Conservation (phyloP, 2,113 vertebrate species). For the Lophius piscatorius region DNA sequence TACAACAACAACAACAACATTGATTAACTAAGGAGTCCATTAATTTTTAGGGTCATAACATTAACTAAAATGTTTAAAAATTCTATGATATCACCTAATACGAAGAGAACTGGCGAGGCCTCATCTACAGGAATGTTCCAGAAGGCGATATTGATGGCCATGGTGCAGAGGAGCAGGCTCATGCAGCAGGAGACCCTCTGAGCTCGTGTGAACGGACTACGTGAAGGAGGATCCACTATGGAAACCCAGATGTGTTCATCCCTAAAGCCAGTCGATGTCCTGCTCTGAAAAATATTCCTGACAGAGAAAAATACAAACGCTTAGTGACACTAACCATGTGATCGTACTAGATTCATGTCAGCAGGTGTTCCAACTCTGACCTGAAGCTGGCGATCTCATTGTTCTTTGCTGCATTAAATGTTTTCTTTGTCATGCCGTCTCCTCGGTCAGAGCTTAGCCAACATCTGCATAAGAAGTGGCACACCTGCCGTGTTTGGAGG, state of each 20-base stretch:
- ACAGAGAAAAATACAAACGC: not conserved
- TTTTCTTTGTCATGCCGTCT: constrained; percentile 75
- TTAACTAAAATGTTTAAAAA: not conserved
- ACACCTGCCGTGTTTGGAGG: constrained; percentile 72
- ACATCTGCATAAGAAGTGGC: constrained; percentile 79
- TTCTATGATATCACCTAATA: constrained; percentile 66
- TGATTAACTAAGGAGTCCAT: not conserved
- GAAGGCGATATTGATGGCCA: constrained; percentile 87
- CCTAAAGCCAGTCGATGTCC: constrained; percentile 81
- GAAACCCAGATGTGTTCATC: constrained; percentile 87
- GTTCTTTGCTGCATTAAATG: constrained; percentile 77
- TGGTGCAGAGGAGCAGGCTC: constrained; percentile 84
- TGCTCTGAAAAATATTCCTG: constrained; percentile 83
- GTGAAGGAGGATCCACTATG: constrained; percentile 79
- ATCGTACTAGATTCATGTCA: not conserved
- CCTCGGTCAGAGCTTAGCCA: constrained; percentile 76
- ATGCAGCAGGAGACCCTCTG: constrained; percentile 85
- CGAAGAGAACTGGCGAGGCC: constrained; percentile 71
- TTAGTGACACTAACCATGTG: not conserved
- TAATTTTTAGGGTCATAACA: not conserved
- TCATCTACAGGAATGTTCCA: constrained; percentile 77
- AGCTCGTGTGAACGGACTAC: constrained; percentile 82
- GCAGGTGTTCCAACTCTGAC: constrained; percentile 42
- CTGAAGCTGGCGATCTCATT: constrained; percentile 82
- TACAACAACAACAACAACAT: not conserved